Evolutionary conservation across 1,140 invertebrate species (phyloP), one percentile per base, ranked within the genome.

Genomic region (Wiebesia pumilae): DNA sequence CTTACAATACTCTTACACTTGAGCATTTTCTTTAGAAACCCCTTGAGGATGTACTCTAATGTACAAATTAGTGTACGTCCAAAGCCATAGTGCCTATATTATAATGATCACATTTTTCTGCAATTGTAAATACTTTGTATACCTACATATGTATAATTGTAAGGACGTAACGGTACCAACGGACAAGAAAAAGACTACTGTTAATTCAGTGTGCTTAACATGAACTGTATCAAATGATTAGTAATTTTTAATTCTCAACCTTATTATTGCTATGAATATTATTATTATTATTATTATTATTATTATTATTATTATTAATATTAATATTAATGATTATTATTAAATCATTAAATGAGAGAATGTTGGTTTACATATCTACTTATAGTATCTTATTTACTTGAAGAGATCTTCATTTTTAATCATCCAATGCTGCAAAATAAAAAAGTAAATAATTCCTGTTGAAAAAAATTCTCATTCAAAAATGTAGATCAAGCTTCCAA

Each of bases 11-110:
- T 69, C 85, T 19, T 82, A n/a, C 51, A 80, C 73, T 71, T 54
- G 71, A 67, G 12, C 38, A 88, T 90, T 91, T 91, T 90, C 88
- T 88, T 88, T 88, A 88, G 85, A 92, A 92, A 90, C 90, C 91
- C 91, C 91, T 92, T 92, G 90, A 92, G 93, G 92, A 94, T 93
- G 92, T 93, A 93, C 93, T 88, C 92, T 93, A 92, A 93, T 90
- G 90, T 91, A 92, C 92, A 93, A 91, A 90, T 93, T 93, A 93
- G 92, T 91, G 93, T 93, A 93, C 91, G 92, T 94, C 93, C 92
- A 91, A 93, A 94, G 93, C 93, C 93, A 94, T 94, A 94, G 93
- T 94, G 93, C 93, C 93, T 94, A 93, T 91, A 93, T 91, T 91
- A 91, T 92, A 91, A 93, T 90, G 89, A 93, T 92, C 91, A 92